Percentiles rank a stretch among this genome's conserved stretches.
Conservation (phyloP, 2,797 vertebrate species). For the Phataginus tricuspis region DNA sequence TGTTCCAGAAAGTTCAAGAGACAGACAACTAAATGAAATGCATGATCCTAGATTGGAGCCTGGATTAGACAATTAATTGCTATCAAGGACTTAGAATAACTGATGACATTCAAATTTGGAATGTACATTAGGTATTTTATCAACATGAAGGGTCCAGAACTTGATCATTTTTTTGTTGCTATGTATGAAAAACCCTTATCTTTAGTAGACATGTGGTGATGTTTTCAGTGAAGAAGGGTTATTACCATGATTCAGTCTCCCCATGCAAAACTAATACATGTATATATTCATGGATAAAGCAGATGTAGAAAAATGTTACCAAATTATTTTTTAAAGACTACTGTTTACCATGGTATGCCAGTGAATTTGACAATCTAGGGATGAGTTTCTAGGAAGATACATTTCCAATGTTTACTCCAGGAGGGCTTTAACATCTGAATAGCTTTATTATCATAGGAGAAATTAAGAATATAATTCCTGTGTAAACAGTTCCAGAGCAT, state of each 20-base stretch:
- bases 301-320: background rate
- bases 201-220: slow-evolving; percentile 26
- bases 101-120: slow-evolving; percentile 19
- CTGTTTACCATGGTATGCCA: background rate
- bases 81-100: background rate
- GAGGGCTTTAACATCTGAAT: slow-evolving; percentile 2
- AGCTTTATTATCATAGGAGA: background rate
- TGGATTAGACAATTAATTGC: background rate
- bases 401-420: slow-evolving; percentile 1
- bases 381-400: background rate
- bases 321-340: slow-evolving; percentile 34
- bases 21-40: background rate
- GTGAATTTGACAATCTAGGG: background rate
- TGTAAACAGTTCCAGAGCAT: background rate
- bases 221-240: background rate
- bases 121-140: slow-evolving; percentile 8
- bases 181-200: background rate
- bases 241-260: background rate
- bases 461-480: background rate
- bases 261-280: background rate
- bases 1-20: background rate
- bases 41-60: background rate
- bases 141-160: background rate
- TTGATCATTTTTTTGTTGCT: slow-evolving; percentile 35
- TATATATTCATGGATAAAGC: slow-evolving; percentile 1